phyloP scores from a whole-genome alignment of 2,113 vertebrate genomes.

The Eretmodus cyanostictus region DNA sequence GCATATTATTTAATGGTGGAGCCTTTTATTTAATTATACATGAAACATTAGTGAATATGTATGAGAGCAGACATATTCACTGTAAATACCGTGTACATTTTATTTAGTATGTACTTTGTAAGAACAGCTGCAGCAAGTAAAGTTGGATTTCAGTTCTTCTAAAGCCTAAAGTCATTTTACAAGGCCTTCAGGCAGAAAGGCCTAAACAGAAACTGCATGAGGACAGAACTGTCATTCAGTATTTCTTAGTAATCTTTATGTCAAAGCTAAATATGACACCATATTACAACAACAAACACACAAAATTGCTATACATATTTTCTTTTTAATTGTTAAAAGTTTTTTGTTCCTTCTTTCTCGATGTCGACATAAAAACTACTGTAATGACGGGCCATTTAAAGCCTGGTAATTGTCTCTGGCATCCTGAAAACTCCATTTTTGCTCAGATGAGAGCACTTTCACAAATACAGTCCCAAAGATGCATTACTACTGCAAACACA shows the following conservation, averaged over 20 bases:
- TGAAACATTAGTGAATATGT: neutral
- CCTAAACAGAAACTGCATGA: neutral
- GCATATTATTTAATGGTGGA: neutral
- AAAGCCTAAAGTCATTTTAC: neutral
- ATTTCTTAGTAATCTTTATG: neutral
- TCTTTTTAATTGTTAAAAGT: neutral
- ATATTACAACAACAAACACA: neutral
- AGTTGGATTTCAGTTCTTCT: neutral
- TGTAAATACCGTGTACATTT: neutral
- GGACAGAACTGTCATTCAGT: neutral
- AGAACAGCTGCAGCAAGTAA: neutral
- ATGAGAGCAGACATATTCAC: neutral
- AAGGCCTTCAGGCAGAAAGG: neutral
- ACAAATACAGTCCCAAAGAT: neutral
- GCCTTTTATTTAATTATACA: neutral
- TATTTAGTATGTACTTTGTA: neutral
- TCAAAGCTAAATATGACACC: neutral
- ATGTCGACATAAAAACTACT: neutral
- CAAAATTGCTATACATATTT: neutral
- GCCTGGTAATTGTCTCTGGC: neutral
- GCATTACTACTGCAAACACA: neutral
- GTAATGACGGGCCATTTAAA: neutral
- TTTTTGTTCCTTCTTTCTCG: neutral
- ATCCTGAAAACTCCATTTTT: neutral
- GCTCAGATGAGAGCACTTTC: neutral